These are phyloP conservation scores for Mugil cephalus DNA, from an alignment of 2,113 vertebrate species.

Conservation along the genomic window DNA sequence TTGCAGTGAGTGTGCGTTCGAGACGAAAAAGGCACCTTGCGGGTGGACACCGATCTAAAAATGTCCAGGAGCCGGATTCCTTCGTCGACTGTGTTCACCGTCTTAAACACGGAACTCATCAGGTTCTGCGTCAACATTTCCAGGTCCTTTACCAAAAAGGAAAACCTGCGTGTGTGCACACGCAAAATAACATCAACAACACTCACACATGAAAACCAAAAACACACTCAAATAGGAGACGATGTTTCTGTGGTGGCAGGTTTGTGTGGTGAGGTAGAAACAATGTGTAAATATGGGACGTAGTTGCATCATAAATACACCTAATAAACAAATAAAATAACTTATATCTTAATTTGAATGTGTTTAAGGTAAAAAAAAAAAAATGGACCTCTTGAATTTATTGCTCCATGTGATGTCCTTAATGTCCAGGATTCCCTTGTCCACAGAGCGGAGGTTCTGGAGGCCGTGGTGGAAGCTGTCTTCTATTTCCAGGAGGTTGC, in stretches of 20 bases:
- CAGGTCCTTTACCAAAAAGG: conserved; percentile 49
- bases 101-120: conserved; percentile 85
- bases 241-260: too few relatives aligned
- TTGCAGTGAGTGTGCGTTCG: too few relatives aligned
- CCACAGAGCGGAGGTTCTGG: conserved; percentile 73
- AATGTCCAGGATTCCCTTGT: conserved; percentile 85
- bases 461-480: conserved; percentile 83
- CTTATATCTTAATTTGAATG: conserved; percentile 1
- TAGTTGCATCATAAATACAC: background rate
- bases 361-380: background rate
- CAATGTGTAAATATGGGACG: too few relatives aligned
- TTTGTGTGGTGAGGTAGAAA: too few relatives aligned
- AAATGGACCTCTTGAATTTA: conserved; percentile 85
- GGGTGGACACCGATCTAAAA: conserved; percentile 84
- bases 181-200: background rate
- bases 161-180: conserved; percentile 57
- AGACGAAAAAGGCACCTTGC: conserved; percentile 87
- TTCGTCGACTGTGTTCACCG: conserved; percentile 82
- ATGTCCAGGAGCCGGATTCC: conserved; percentile 86
- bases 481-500: conserved; percentile 85
- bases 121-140: conserved; percentile 86
- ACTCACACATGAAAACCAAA: background rate
- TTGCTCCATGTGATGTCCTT: conserved; percentile 86
- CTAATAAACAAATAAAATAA: too few relatives aligned
- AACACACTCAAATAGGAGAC: background rate